Evolutionary conservation across 2,797 vertebrate species (phyloP).

Genomic region (Channallabes apus): DNA sequence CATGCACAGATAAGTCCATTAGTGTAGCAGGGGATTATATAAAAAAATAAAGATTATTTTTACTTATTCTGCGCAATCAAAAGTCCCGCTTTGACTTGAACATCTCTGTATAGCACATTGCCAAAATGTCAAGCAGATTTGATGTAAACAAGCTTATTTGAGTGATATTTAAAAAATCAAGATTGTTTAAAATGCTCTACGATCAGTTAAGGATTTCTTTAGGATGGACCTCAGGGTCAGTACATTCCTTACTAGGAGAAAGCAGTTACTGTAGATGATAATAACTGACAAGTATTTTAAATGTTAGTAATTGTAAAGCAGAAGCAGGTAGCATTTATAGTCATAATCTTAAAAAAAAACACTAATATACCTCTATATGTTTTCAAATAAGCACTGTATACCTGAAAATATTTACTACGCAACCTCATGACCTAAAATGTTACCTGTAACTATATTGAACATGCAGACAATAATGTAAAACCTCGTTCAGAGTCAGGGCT

Average conservation of each 20-base stretch:
- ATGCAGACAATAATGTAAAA: not conserved
- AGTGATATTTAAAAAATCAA: not conserved
- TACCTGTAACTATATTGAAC: not conserved
- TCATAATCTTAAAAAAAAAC: too few species aligned
- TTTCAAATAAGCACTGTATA: not conserved
- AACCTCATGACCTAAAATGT: not conserved
- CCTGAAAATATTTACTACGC: not conserved
- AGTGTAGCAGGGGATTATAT: too few species aligned
- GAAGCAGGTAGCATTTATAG: not conserved
- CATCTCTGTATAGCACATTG: not conserved
- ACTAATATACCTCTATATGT: not conserved
- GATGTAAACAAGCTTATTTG: not conserved
- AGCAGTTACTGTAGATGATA: not conserved
- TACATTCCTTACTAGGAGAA: not conserved
- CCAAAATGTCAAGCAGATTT: not conserved
- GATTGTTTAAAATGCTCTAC: not conserved
- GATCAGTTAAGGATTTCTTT: not conserved
- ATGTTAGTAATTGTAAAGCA: not conserved
- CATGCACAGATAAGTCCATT: too few species aligned
- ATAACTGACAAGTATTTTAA: not conserved
- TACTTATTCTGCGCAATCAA: too few species aligned
- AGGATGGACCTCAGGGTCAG: not conserved
- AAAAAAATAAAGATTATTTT: too few species aligned
- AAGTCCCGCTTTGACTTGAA: too few species aligned
- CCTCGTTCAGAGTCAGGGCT: not conserved